Base-by-base conservation (phyloP, 2,797 vertebrate species). In the Otolemur crassicaudatus region DNA sequence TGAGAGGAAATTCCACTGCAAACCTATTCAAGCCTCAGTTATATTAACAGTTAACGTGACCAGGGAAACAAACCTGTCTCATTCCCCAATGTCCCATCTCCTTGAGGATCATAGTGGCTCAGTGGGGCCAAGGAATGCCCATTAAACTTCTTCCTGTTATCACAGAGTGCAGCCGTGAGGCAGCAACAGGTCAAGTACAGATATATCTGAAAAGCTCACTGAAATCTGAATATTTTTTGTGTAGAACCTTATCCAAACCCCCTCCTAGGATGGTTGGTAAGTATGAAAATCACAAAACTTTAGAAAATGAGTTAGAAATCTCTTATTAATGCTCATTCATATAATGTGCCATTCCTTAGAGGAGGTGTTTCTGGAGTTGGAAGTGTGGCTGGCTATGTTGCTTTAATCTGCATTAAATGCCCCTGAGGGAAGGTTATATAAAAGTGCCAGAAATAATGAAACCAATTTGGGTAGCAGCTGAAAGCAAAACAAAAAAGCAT, bases 361-460 rank as follows among this genome's bases (percentile, higher is more conserved):
- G 65, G 49, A 76, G 43, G 53, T 96, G 79, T 81, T 96, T 89
- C 87, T 5, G 29, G 70, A 88, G 29, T n/a, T 40, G 31, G 49
- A 91, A 61, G 46, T 89, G 20, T 91, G 70, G 60, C 31, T 40
- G 22, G 53, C 40, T 60, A 13, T 70, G 37, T 87, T 91, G 29
- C 43, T 94, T 91, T 90, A 60, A 92, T 93, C 27, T 82, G 43
- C 58, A 63, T 93, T 75, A 92, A 94, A 80, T 87, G 80, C 34
- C 91, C 87, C n/a, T 94, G 58, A 94, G 96, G 88, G 67, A 89
- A 95, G 34, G 58, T 90, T 92, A 85, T 8, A 5, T 93, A 94
- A 96, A 93, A 86, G 81, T 87, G 6, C 13, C 75, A 87, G 80
- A 96, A 90, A 93, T 96, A 53, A 72, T 73, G 86, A 91, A 90